Evolutionary conservation across 2,113 vertebrate species (phyloP).

Genomic region (Leptobrachium leishanense): DNA sequence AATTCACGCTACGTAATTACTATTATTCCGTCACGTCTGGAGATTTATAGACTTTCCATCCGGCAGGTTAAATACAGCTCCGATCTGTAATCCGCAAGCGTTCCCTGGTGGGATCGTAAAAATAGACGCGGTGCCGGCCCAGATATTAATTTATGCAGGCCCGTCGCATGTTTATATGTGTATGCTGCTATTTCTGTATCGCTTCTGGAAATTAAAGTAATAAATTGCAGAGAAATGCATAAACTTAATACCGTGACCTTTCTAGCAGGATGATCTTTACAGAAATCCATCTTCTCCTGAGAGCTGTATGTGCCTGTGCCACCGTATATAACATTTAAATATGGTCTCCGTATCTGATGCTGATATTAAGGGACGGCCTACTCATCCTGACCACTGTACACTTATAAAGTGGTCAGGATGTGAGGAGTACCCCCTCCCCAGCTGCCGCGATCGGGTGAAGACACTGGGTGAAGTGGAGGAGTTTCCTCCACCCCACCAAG

Average conservation of each 20-base stretch:
- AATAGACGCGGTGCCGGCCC: background rate
- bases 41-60: background rate
- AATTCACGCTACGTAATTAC: background rate
- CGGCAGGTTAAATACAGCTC: background rate
- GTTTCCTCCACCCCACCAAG: too few relatives aligned
- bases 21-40: background rate
- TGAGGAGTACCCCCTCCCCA: too few relatives aligned
- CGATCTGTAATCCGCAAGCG: background rate
- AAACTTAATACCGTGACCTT: constrained; percentile 28
- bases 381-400: too few relatives aligned
- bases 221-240: background rate
- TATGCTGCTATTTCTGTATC: background rate
- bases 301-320: too few relatives aligned
- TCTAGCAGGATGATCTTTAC: background rate
- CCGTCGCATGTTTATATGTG: too few relatives aligned
- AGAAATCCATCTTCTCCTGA: background rate
- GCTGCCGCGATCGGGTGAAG: too few relatives aligned
- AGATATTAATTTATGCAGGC: too few relatives aligned
- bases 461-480: too few relatives aligned
- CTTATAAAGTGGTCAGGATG: too few relatives aligned
- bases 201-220: background rate
- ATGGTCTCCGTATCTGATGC: too few relatives aligned
- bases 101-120: background rate
- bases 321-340: too few relatives aligned
- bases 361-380: too few relatives aligned